Base-by-base conservation (phyloP, 2,113 vertebrate species). In the Sula dactylatra region DNA sequence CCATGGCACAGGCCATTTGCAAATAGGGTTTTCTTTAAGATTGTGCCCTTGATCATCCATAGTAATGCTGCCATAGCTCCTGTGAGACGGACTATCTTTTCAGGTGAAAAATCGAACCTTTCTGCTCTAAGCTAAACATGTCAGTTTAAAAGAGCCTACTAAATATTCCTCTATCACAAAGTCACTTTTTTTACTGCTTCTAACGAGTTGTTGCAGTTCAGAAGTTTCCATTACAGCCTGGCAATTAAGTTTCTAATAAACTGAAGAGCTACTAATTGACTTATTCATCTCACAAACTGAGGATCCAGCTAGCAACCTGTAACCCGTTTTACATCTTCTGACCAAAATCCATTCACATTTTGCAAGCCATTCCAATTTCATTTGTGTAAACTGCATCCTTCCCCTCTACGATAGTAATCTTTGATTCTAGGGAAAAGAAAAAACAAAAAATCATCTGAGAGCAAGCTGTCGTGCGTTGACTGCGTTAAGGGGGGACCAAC, bases 171-270 rank as follows among this genome's bases (percentile, higher is more conserved):
- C 86, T 79, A 81, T 42, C 94, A 92, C 59, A 90, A 87, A 90
- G 94, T 93, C 82, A 71, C 70, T 87, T 95, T 67, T 96, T 95
- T 94, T 84, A 78, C 92, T 95, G 86, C 90, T 95, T 96, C 79
- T 93, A 97, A 98, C 50, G 12, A 97, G 91, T 90, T 95, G 94
- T 55, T 96, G 96, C 96, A 97, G 90, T 97, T 98, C 96, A 98
- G 91, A 97, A 96, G 82, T 97, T 98, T 97, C 90, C 93, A 97
- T 97, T 98, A 97, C 88, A 95, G 90, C 73, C 92, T 97, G 83
- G 94, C 97, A 98, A 97, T 98, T 97, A 97, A 94, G 82, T 96
- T 97, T 94, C 96, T 97, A 97, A 97, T 94, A 98, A 98, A 98
- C 91, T 97, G 96, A 96, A 91, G 92, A 97, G 94, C 71, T 91